phyloP scores from a whole-genome alignment of 2,113 vertebrate genomes.

The Mionectes macconnelli region DNA sequence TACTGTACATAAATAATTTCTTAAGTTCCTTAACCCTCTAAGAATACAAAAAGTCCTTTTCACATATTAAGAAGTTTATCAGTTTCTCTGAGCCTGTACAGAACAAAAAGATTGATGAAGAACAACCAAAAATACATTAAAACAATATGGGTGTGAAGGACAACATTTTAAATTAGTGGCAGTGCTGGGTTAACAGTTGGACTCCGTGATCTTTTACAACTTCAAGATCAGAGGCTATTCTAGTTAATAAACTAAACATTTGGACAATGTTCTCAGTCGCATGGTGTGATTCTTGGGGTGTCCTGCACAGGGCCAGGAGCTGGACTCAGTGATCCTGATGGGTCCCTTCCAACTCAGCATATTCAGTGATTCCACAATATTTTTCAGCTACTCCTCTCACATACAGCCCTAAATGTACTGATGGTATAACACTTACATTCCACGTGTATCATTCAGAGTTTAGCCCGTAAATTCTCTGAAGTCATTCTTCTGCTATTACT shows the following conservation, averaged over 20 bases:
- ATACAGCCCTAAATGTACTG: background rate
- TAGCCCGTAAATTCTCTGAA: background rate
- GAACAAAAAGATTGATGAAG: background rate
- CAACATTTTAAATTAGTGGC: background rate
- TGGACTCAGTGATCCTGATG: background rate
- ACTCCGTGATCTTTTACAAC: background rate
- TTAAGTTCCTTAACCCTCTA: background rate
- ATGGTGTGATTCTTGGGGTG: background rate
- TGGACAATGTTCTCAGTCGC: background rate
- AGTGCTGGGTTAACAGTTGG: background rate
- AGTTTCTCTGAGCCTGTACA: background rate
- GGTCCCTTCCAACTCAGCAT: background rate
- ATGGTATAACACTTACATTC: constrained; percentile 6
- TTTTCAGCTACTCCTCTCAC: constrained; percentile 9
- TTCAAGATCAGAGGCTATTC: background rate
- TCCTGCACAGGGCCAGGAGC: background rate
- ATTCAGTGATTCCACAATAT: background rate
- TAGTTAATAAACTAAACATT: background rate
- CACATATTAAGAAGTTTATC: background rate
- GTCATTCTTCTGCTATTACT: constrained; percentile 48
- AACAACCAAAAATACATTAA: background rate
- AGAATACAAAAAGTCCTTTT: background rate
- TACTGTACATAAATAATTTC: background rate
- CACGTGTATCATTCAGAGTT: background rate
- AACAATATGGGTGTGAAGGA: background rate